A percentile compares a stretch with the other conserved stretches of the same genome.
phyloP scores from a whole-genome alignment of 2,113 vertebrate species.

The Cercopithecus mona region DNA sequence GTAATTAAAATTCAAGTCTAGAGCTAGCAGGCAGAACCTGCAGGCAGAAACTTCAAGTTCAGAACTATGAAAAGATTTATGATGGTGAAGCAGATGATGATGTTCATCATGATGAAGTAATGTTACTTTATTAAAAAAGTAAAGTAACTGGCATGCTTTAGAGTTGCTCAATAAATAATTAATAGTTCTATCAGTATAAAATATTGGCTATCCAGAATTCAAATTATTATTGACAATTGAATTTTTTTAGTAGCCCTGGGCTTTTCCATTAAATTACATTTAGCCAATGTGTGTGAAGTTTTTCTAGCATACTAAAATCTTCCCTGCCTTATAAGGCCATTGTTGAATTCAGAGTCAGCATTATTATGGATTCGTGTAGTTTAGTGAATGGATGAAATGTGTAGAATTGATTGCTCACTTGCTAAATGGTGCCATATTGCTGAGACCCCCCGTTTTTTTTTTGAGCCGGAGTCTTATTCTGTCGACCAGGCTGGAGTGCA shows the following conservation, averaged over 20 bases:
- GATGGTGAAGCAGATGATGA: neutral
- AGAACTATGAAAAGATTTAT: conserved; percentile 16
- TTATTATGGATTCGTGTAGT: neutral
- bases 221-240: conserved; percentile 18
- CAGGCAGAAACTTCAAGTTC: neutral
- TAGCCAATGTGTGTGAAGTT: conserved; percentile 8
- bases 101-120: neutral
- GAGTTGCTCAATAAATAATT: neutral
- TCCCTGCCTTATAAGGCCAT: neutral
- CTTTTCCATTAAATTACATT: conserved; percentile 15
- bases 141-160: neutral
- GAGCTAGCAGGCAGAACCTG: neutral
- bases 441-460: neutral
- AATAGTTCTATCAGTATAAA: conserved; percentile 1
- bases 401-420: neutral
- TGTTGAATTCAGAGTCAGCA: neutral
- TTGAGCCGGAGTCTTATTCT: too few relatives aligned
- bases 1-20: neutral
- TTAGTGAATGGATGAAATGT: conserved; percentile 26
- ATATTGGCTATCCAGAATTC: neutral
- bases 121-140: neutral
- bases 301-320: neutral
- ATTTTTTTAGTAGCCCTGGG: neutral
- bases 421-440: neutral
- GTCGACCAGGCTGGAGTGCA: too few relatives aligned